Conservation (phyloP, 2,888 invertebrate genomes). For the Amiota communis region DNA sequence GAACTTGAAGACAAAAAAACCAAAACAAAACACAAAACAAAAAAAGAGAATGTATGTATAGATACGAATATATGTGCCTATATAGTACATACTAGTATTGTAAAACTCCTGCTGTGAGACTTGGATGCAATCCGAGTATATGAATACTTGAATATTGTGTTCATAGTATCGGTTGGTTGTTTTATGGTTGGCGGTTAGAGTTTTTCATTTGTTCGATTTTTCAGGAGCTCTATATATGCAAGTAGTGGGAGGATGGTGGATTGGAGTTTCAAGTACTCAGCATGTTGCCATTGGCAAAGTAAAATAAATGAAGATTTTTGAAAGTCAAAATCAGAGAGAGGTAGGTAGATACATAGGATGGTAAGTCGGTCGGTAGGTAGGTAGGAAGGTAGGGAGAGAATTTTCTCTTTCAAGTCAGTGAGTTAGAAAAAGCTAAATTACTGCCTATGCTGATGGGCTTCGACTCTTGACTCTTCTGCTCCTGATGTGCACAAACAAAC, state of each 20-base stretch:
- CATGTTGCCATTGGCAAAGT: conserved; percentile 7
- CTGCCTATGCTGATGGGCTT: too few species aligned
- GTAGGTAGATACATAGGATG: too few species aligned
- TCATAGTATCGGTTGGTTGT: background rate
- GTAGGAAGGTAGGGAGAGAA: too few species aligned
- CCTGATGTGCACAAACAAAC: too few species aligned
- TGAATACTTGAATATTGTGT: background rate
- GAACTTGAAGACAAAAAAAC: background rate
- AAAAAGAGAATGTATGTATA: too few species aligned
- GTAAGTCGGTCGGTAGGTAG: too few species aligned
- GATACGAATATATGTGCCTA: too few species aligned
- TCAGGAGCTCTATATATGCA: background rate
- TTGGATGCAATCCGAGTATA: background rate
- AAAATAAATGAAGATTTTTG: background rate
- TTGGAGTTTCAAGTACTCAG: conserved; percentile 2
- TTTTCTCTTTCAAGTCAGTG: background rate
- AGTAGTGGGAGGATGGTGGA: background rate
- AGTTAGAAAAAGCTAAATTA: conserved; percentile 16
- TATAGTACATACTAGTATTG: too few species aligned
- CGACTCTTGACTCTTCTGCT: too few species aligned
- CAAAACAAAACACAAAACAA: too few species aligned
- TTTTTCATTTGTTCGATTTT: background rate
- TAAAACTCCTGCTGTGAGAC: too few species aligned
- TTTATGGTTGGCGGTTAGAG: background rate
- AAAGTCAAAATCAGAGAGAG: too few species aligned